Evolutionary conservation across 2,113 vertebrate genomes (phyloP).

Genomic region (Apistogramma diplotaenia): DNA sequence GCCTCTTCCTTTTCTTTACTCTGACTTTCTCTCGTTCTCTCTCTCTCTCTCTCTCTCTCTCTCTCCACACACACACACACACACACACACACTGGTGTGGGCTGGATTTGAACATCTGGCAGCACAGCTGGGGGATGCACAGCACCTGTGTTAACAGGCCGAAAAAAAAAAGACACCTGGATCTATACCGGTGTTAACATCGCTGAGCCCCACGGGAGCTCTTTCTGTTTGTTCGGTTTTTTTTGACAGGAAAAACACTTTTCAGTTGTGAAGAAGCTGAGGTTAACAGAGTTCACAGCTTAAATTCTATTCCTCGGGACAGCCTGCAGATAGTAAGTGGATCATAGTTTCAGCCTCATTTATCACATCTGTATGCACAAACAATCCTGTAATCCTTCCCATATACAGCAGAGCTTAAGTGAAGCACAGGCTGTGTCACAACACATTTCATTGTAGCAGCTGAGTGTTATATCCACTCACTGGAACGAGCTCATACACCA

Average conservation of each 20-base stretch:
- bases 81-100: neutral
- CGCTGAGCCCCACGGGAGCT: neutral
- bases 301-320: neutral
- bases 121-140: neutral
- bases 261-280: neutral
- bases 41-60: neutral
- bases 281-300: neutral
- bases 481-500: too few relatives aligned
- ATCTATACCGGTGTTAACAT: neutral
- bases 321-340: neutral
- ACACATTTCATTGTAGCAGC: neutral
- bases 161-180: neutral
- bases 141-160: neutral
- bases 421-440: neutral
- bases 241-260: neutral
- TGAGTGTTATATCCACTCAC: neutral
- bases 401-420: neutral
- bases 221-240: neutral
- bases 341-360: neutral
- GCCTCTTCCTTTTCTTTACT: neutral
- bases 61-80: neutral
- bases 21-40: neutral
- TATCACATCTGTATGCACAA: neutral
- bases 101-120: neutral
- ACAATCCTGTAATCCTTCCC: neutral